Evolutionary conservation across 1,140 invertebrate species (phyloP).

Genomic region (Aethina tumida): DNA sequence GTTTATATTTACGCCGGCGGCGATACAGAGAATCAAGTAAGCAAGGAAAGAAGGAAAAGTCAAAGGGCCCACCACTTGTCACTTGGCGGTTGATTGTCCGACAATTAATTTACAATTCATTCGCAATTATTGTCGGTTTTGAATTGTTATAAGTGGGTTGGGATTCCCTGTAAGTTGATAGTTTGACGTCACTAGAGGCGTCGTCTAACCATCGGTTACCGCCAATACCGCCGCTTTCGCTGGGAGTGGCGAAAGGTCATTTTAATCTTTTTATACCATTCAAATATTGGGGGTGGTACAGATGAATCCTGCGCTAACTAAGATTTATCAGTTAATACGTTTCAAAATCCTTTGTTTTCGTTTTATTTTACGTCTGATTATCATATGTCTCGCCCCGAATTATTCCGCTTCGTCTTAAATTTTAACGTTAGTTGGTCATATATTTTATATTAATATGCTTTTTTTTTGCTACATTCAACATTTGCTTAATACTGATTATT

Average conservation of each 20-base stretch:
- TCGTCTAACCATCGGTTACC: slow-evolving; percentile 31
- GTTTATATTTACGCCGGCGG: slow-evolving; percentile 33
- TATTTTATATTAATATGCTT: no score
- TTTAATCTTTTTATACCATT: slow-evolving; percentile 39
- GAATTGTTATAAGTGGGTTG: slow-evolving; percentile 23
- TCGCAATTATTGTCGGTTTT: slow-evolving; percentile 26
- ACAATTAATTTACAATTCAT: slow-evolving; percentile 13
- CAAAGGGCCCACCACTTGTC: slow-evolving; percentile 9
- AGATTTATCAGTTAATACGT: slow-evolving; percentile 15
- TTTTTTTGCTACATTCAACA: no score
- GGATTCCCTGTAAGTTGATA: slow-evolving; percentile 26
- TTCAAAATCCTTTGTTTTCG: no score
- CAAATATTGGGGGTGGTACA: slow-evolving; percentile 35
- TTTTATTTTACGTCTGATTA: no score
- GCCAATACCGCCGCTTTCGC: slow-evolving; percentile 32
- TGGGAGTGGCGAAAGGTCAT: slow-evolving; percentile 36
- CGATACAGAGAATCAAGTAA: slow-evolving; percentile 18
- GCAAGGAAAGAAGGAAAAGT: slow-evolving; percentile 11
- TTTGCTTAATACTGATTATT: no score
- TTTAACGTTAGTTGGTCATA: no score
- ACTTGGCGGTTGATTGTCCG: slow-evolving; percentile 3
- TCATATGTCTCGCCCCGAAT: no score
- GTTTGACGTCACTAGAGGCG: slow-evolving; percentile 35
- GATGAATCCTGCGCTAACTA: slow-evolving; percentile 28
- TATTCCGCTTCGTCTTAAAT: no score